phyloP scores from a whole-genome alignment of 2,797 vertebrate species.

The Ispidina lecontei region DNA sequence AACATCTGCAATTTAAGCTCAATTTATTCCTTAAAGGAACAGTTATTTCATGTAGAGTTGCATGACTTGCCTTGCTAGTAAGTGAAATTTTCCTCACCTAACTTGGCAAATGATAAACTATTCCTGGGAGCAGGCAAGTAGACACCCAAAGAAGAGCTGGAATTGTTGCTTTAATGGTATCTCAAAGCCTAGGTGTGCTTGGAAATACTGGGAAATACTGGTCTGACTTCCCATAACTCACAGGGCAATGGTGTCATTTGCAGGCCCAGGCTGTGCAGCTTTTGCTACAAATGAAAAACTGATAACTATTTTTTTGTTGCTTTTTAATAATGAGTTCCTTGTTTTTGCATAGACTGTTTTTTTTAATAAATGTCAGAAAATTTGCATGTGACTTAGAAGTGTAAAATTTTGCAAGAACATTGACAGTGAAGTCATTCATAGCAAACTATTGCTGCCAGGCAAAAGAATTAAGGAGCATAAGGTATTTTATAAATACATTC shows the following conservation, averaged over 20 bases:
- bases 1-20: slow-evolving; percentile 32
- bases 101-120: not conserved
- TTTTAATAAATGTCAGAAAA: slow-evolving; percentile 28
- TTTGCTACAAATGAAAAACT: not conserved
- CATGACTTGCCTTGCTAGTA: not conserved
- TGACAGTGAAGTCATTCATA: slow-evolving; percentile 29
- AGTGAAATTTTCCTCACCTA: slow-evolving; percentile 16
- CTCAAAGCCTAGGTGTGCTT: not conserved
- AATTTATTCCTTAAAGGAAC: slow-evolving; percentile 24
- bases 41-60: not conserved
- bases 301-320: not conserved
- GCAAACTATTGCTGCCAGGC: not conserved
- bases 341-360: not conserved
- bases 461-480: slow-evolving; percentile 56
- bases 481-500: slow-evolving; percentile 50
- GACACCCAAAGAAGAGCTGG: not conserved
- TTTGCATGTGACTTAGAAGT: slow-evolving; percentile 24
- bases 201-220: not conserved
- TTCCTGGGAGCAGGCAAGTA: not conserved
- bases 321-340: not conserved
- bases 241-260: not conserved
- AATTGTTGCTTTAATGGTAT: not conserved
- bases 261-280: not conserved
- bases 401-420: slow-evolving; percentile 53
- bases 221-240: not conserved